Evolutionary conservation across 2,888 invertebrate genomes (phyloP), one percentile per base, ranked within the genome.

Genomic region (Minunthozetes semirufus): DNA sequence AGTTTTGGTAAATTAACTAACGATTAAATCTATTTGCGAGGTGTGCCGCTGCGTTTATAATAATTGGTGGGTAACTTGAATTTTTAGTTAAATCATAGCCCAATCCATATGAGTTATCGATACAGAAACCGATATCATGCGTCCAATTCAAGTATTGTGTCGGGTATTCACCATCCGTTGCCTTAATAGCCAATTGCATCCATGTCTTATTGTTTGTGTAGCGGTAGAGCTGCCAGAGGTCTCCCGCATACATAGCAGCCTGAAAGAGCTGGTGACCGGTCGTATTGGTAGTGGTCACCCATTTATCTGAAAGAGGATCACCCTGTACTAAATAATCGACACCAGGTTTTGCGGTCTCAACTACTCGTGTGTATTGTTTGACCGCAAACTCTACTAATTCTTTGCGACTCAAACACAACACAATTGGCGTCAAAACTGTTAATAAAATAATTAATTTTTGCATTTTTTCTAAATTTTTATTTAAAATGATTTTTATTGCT

Each of bases 41-140:
- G 25, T 71, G 72, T 25, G 46, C 17, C 3, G 72, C 72, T 9
- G 72, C 72, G n/a, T 50, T 71, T 9, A 42, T 17, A 5, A 71
- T 71, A n/a, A 71, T 56, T 17, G 19, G 4, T 1, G 72, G 72
- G 33, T 71, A 71, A 42, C 48, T 46, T 1, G 17, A 9, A 29
- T 71, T 71, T 42, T 71, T 71, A 17, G 72, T 71, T 3, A 71
- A 56, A n/a, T 53, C 72, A 27, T 53, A 71, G 19, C 46, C 72
- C 27, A 33, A 25, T 25, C 72, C 72, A 48, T 53, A 71, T 1
- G 72, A 71, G 19, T 38, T 33, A 15, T 33, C 22, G 5, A 71
- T 29, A 8, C 1, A 27, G 33, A 71, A 71, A 9, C 72, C 72
- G n/a, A 71, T 71, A n/a, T 71, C 72, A 19, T 71, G 72, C 4